These are phyloP conservation scores for Psilanteris sp. DNA, from an alignment of 1,140 invertebrate species.

Conservation along the genomic window DNA sequence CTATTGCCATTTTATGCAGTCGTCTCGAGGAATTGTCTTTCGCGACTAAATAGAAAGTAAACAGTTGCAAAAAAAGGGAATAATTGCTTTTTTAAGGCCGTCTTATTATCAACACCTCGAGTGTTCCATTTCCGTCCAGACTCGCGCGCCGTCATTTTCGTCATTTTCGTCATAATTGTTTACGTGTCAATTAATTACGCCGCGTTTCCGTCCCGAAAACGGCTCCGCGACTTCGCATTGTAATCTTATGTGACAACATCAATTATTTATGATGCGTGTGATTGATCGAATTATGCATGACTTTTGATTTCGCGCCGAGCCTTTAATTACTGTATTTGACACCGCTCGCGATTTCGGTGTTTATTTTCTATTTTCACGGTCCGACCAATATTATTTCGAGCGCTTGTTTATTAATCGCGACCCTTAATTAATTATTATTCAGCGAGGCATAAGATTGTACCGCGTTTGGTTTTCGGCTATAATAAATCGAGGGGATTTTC, in stretches of 20 bases:
- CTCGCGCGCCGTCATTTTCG: too few species aligned
- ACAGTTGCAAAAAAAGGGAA: slow-evolving; percentile 52
- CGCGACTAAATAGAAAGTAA: slow-evolving; percentile 60
- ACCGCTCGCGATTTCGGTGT: not conserved
- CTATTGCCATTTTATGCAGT: slow-evolving; percentile 61
- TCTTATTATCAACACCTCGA: slow-evolving; percentile 46
- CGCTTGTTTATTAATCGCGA: not conserved
- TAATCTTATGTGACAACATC: too few species aligned
- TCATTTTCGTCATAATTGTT: too few species aligned
- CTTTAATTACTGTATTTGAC: not conserved
- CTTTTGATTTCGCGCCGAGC: not conserved
- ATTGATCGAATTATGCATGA: slow-evolving; percentile 12
- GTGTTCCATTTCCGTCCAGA: not conserved
- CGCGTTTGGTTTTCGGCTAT: slow-evolving; percentile 54
- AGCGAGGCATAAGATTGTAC: slow-evolving; percentile 17
- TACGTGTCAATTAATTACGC: too few species aligned
- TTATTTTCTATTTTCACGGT: too few species aligned
- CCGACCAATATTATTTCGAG: not conserved
- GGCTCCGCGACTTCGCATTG: too few species aligned
- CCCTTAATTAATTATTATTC: slow-evolving; percentile 29
- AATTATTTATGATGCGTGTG: slow-evolving; percentile 13
- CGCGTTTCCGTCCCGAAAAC: too few species aligned
- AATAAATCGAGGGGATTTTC: slow-evolving; percentile 65
- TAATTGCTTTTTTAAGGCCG: slow-evolving; percentile 40
- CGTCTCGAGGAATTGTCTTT: slow-evolving; percentile 53